These are phyloP conservation scores for Dicaeum eximium DNA, from an alignment of 2,113 vertebrate species.

Conservation along the genomic window DNA sequence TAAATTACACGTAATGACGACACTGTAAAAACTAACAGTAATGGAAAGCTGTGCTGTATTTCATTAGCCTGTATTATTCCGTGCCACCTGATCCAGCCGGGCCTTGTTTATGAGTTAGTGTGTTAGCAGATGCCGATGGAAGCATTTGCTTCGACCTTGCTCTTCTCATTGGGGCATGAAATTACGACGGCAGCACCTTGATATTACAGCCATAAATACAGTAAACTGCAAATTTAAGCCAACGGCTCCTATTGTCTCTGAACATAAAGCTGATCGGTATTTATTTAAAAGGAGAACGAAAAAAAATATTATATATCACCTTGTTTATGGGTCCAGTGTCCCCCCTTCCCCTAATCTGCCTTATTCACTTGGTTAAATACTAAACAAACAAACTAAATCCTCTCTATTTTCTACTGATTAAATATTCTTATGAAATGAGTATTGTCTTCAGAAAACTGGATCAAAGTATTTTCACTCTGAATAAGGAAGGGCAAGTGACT, in stretches of 20 bases:
- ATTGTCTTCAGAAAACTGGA: conserved; percentile 60
- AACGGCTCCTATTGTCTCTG: conserved; percentile 99
- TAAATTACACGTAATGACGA: conserved; percentile 99
- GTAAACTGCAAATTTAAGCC: conserved; percentile 99
- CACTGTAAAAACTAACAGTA: conserved; percentile 99
- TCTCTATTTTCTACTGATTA: conserved; percentile 66
- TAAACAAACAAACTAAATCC: conserved; percentile 74
- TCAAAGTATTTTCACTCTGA: conserved; percentile 44
- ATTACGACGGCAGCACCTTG: conserved; percentile 99
- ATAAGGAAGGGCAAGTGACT: conserved; percentile 4
- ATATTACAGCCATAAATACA: conserved; percentile 99
- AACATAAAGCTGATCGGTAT: conserved; percentile 99
- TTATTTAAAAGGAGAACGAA: conserved; percentile 98
- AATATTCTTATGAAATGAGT: conserved; percentile 57
- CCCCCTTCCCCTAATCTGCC: conserved; percentile 74
- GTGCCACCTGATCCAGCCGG: conserved; percentile 98
- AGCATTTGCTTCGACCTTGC: conserved; percentile 99
- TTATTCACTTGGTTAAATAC: conserved; percentile 76
- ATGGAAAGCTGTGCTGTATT: conserved; percentile 99
- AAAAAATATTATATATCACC: conserved; percentile 99
- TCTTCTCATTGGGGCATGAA: conserved; percentile 99
- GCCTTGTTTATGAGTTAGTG: conserved; percentile 99
- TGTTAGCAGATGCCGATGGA: conserved; percentile 99
- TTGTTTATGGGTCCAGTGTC: conserved; percentile 97
- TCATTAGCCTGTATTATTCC: conserved; percentile 99